Base-by-base conservation (phyloP, 2,797 vertebrate genomes). In the Falco novaeseelandiae region DNA sequence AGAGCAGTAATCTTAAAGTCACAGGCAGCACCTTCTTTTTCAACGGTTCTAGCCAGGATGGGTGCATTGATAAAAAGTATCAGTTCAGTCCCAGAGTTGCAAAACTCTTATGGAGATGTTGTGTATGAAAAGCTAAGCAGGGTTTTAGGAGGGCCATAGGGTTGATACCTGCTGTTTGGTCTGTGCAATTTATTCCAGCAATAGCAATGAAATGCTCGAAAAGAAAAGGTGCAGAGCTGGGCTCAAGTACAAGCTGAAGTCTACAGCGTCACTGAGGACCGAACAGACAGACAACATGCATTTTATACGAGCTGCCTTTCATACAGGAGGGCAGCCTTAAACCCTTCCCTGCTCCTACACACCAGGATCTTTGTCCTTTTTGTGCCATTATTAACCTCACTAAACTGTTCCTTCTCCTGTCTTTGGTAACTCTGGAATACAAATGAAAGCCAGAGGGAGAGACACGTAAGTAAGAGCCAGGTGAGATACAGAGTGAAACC, bases 401-500 rank as follows among this genome's bases (percentile, higher is more conserved):
- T 83, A 88, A 97, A 77, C 52, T 81, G 42, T 96, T 93, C 44
- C 69, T 94, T 59, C 40, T 76, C 48, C 57, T 81, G 20, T 46
- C 57, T 89, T 91, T 52, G 25, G 29, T 76, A 91, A 89, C 51
- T 73, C 62, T 65, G 19, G 30, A 95, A 95, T 84, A 92, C 30
- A 95, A 93, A 93, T 27, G 9, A 90, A 96, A 95, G 49, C 36
- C 83, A 91, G 44, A 87, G 62, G 36, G 10, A 90, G n/a, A 87
- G 21, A 82, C 14, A n/a, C 34, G 9, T 15, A 55, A 77, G 51
- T 21, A 74, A 72, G 46, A 96, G 67, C 34, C 40, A 82, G 46
- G 17, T 89, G 27, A 84, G 22, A 77, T 3, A 62, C 1, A 74
- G 55, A 91, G 38, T n/a, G 81, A 95, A 91, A 91, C 26, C 8